Base-by-base conservation (phyloP, 2,888 invertebrate species). In the Spilarctia lutea region DNA sequence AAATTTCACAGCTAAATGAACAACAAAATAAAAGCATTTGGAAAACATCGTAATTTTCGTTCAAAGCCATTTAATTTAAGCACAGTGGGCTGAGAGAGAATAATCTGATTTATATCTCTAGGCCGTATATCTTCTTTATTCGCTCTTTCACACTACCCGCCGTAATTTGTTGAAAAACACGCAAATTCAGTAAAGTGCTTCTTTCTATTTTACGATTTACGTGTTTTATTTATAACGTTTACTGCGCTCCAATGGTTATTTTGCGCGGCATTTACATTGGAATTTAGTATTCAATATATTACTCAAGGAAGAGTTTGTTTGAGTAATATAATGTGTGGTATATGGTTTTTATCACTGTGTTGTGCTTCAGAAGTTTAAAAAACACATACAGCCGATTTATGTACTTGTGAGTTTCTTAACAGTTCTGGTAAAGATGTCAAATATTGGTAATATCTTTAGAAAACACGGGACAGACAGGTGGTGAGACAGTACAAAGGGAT, bases 81-180 rank as follows among this genome's bases (percentile, higher is more conserved):
- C 88, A 84, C 87, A 87, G 89, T 85, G 87, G 85, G 88, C 86
- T 82, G 86, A 86, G 86, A 83, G 85, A 87, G 89, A 86, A 88
- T 92, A 92, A 93, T 92, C 93, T 91, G 93, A 93, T 94, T 94
- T 93, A 92, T 92, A 91, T 90, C 90, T 90, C 81, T 83, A 85
- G 85, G 86, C 87, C 82, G 88, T 90, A 88, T 90, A 89, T 90
- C 89, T 90, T 88, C 88, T 91, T 90, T 90, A 89, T 90, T 85
- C 85, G 84, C 85, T 85, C 80, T 84, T 86, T 86, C 86, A 84
- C 88, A 88, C 88, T 86, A 87, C 83, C 80, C 85, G 81, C 83
- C 83, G 90, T 90, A 91, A 91, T 91, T 91, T 91, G 91, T 85
- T 89, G 86, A 89, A 91, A 90, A 90, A 90, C 89, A 88, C 86